Evolutionary conservation across 2,797 vertebrate genomes (phyloP).

Genomic region (Peromyscus eremicus): DNA sequence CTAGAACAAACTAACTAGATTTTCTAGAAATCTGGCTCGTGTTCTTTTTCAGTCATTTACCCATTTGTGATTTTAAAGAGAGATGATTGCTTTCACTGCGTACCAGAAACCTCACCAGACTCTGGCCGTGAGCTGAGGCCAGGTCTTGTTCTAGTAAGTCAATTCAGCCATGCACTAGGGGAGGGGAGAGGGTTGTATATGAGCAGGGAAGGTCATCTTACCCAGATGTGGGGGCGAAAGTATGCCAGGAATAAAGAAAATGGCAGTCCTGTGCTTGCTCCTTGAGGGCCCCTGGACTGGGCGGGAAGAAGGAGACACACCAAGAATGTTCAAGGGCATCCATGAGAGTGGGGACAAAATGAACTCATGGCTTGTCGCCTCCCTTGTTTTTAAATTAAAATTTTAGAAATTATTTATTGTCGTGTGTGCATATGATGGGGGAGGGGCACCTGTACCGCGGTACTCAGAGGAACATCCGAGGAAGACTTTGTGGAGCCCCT

Average conservation of each 20-base stretch:
- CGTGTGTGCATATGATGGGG: background rate
- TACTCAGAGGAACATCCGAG: background rate
- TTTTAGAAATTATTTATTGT: background rate
- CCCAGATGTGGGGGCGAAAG: background rate
- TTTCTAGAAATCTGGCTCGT: background rate
- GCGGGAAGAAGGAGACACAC: background rate
- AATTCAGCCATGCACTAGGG: background rate
- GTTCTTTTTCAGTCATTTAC: background rate
- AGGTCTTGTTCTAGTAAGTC: background rate
- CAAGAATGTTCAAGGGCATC: background rate
- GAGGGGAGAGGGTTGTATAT: background rate
- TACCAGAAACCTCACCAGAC: background rate
- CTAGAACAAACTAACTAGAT: background rate
- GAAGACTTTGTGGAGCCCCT: too few species aligned
- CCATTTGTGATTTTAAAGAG: background rate
- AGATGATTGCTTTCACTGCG: fast-evolving
- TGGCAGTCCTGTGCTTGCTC: background rate
- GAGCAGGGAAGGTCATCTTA: fast-evolving
- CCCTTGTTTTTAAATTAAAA: background rate
- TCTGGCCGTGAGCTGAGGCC: background rate
- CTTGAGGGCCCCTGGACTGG: background rate
- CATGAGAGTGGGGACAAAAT: background rate
- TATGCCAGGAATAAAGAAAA: background rate
- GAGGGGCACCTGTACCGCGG: background rate
- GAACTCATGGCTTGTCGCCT: background rate